A percentile compares a stretch with the other conserved stretches of the same genome.
These are phyloP conservation scores for Sebastes reedi DNA, from an alignment of 2,797 vertebrate genomes.

Conservation along the genomic window DNA sequence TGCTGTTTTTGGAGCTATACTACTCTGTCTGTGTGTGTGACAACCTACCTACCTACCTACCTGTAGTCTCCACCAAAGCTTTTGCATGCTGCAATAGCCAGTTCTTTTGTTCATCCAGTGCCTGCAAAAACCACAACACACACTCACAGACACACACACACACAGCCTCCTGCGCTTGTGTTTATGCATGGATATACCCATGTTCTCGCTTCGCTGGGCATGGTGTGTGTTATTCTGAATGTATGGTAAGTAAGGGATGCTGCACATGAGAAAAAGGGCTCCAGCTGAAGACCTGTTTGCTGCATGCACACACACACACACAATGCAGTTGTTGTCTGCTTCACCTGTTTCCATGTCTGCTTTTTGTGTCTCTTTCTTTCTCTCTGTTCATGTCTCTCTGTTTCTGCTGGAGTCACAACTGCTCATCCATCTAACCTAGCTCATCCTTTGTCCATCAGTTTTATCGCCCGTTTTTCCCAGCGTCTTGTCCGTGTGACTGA, in stretches of 20 bases:
- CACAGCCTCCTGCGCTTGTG: conserved; percentile 8
- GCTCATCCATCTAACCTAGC: not conserved
- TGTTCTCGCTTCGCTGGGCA: conserved; percentile 29
- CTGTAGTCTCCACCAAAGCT: conserved; percentile 43
- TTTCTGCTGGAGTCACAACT: conserved; percentile 1
- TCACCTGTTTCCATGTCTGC: conserved; percentile 4
- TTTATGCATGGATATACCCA: conserved; percentile 34
- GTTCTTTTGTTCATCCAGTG: conserved; percentile 65
- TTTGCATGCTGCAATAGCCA: conserved; percentile 36
- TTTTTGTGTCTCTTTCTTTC: not conserved
- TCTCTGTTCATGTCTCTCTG: not conserved
- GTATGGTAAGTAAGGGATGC: conserved; percentile 20
- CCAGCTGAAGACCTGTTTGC: conserved; percentile 38
- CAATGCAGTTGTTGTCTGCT: conserved; percentile 35
- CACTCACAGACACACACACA: not conserved
- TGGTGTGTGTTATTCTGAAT: conserved; percentile 7
- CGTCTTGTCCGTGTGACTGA: conserved; percentile 33
- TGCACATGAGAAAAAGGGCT: conserved; percentile 17
- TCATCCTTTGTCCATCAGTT: conserved; percentile 19
- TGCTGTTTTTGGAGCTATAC: not conserved
- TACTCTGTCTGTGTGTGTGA: not conserved
- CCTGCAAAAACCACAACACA: conserved; percentile 31
- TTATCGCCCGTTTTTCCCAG: not conserved
- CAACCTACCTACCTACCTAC: conserved; percentile 18
- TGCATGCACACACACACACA: conserved; percentile 9